Evolutionary conservation across 2,113 vertebrate species (phyloP), one percentile per base, ranked within the genome.

Genomic region (Otolemur garnettii): DNA sequence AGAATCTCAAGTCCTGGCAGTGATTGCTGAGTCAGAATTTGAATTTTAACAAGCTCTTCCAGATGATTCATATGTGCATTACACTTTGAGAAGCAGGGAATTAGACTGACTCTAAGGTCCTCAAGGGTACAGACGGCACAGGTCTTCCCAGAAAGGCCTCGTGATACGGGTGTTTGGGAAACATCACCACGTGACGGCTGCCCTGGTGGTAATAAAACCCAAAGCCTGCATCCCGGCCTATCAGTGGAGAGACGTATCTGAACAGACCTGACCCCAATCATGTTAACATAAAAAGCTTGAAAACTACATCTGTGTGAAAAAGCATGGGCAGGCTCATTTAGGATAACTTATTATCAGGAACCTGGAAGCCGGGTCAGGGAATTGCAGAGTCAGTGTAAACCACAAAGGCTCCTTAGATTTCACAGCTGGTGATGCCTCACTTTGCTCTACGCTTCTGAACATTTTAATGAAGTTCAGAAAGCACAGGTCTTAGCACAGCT

Each of bases 361-460:
- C 19, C 5, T 1, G 10, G 38, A 68, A 85, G 82, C 62, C 28
- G 17, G 62, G n/a, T 19, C 38, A 24, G 45, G 21, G 33, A 81
- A 21, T 1, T 35, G 4, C 0, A n/a, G n/a, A 83, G 62, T 15
- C 0, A 0, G 14, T 24, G 15, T 35, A 75, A 87, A 83, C 7
- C 83, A 33, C 0, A 0, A 57, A 33, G 53, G 11, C 28, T 0
- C 24, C 72, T 69, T n/a, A 24, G 68, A 38, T 42, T 55, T 83
- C 90, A 21, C 17, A 15, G 78, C 59, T 93, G 26, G 0, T 18
- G 22, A 86, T 50, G 86, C 66, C 82, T 81, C 15, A 0, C 79
- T 53, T 24, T 0, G 22, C 42, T 42, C 4, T 0, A 11, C 8
- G 2, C 7, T 1, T 0, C 0, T 5, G 6, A 13, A 84, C 1